Evolutionary conservation across 1,140 invertebrate species (phyloP), one percentile per base, ranked within the genome.

Genomic region (Oryzaephilus surinamensis): DNA sequence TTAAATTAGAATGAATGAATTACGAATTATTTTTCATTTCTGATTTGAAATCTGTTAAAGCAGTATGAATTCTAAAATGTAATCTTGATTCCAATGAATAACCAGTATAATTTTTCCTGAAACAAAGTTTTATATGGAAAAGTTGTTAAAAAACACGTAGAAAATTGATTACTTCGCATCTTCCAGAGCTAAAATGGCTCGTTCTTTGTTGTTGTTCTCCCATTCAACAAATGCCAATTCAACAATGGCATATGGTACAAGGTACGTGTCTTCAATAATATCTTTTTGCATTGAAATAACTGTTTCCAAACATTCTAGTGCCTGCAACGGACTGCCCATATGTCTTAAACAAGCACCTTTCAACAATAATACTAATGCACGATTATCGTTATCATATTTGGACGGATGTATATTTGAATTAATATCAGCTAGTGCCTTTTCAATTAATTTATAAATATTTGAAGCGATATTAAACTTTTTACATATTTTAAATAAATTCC

Each of bases 401-500:
- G 55, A 64, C 64, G 69, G 65, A 48, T 64, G 52, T 12, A 47
- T 13, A 1, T 12, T 37, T n/a, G 46, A 50, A 15, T 54, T 51
- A 19, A 60, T 17, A 16, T 55, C 47, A 23, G 55, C 60, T 13
- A 80, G 63, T 17, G 74, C 72, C 4, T 67, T 67, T 47, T 91
- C 85, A 28, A 93, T 78, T 13, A 74, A 59, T 55, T 76, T 75
- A 21, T 81, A 74, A 38, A 94, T 69, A n/a, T 68, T 70, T 51
- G 84, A 70, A 18, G 84, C 71, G 7, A 81, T 60, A 15, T 73
- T 64, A 38, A 67, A 70, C 37, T 82, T 83, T 14, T 80, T 79
- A 26, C 96, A 65, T 20, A 93, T 76, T 47, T 79, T 79, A 60
- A 96, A 93, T 46, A 89, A 74, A 68, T 97, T 97, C 91, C 91